A percentile compares a stretch with the other conserved stretches of the same genome.
Evolutionary conservation across 2,113 vertebrate genomes (phyloP).

Genomic region (Camelus dromedarius): DNA sequence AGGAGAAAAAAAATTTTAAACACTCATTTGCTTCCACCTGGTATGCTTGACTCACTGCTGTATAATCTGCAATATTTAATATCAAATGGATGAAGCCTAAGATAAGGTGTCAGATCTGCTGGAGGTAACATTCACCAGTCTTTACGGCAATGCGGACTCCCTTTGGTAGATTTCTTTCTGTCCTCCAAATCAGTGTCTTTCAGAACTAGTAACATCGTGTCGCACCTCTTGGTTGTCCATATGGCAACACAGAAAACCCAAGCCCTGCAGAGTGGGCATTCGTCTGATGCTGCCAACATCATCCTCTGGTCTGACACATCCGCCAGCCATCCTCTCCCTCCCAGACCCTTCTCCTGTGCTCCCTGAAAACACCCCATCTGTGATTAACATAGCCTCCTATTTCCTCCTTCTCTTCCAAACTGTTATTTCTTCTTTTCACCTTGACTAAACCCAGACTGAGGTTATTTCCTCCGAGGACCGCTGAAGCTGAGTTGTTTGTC

Average conservation of each 20-base stretch:
- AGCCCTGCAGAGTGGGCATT: background rate
- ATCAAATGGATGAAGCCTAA: background rate
- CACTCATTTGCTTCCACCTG: background rate
- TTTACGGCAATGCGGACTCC: accelerated
- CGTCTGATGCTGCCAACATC: background rate
- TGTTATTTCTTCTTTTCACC: background rate
- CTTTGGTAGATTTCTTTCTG: background rate
- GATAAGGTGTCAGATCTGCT: background rate
- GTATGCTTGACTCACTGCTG: background rate
- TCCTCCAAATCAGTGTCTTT: background rate
- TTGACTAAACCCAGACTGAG: background rate
- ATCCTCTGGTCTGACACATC: background rate
- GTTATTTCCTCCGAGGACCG: background rate
- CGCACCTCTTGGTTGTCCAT: background rate
- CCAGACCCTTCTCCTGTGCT: background rate
- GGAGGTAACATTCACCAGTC: background rate
- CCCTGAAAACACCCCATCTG: background rate
- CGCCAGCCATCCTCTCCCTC: background rate
- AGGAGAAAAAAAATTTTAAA: background rate
- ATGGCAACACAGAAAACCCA: background rate
- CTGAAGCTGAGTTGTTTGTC: background rate
- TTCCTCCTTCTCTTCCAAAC: background rate
- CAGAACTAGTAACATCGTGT: background rate
- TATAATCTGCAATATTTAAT: background rate
- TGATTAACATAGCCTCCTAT: background rate